Base-by-base conservation (phyloP, 2,888 invertebrate genomes). In the Lasioglossum vierecki region DNA sequence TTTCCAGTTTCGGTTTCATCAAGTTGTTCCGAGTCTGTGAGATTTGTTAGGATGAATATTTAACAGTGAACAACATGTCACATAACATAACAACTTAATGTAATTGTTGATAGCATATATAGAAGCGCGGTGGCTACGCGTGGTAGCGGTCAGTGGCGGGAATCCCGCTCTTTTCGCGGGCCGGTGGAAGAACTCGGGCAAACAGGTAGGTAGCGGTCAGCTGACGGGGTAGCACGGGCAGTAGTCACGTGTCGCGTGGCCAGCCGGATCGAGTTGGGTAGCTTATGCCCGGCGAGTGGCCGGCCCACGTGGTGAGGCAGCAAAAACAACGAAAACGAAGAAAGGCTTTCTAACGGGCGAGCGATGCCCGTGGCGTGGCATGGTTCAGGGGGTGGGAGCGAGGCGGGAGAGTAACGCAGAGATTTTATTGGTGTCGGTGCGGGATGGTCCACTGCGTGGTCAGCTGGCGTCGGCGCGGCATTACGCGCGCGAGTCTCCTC, bases 391-490 rank as follows among this genome's bases (percentile, higher is more conserved):
- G 85, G 85, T 82, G 84, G 83, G 83, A 70, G 85, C 77, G 68
- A 71, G 88, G 90, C 86, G 86, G 90, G 86, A 82, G 85, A 84
- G 89, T 89, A 86, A 90, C 90, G 91, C 90, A 85, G 91, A 91
- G 92, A 92, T 91, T 90, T 90, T 89, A 91, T 88, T 89, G 88
- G 89, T 88, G 90, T 91, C 91, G 91, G 92, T 90, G 87, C 86
- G 91, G 91, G 92, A 92, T 94, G 92, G 94, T 94, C 94, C 94
- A 94, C 91, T 92, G 94, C 92, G 91, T 94, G 94, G 94, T 94
- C 94, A 94, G 94, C 93, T 93, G 93, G 93, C 92, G 92, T 91
- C 92, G 92, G 93, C 93, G 94, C 94, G 93, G 89, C 86, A 82
- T 89, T 86, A 85, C 84, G 84, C 90, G 89, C 88, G 87, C 88